These are phyloP conservation scores for Trissolcus basalis DNA, from an alignment of 1,140 invertebrate genomes.

Conservation along the genomic window DNA sequence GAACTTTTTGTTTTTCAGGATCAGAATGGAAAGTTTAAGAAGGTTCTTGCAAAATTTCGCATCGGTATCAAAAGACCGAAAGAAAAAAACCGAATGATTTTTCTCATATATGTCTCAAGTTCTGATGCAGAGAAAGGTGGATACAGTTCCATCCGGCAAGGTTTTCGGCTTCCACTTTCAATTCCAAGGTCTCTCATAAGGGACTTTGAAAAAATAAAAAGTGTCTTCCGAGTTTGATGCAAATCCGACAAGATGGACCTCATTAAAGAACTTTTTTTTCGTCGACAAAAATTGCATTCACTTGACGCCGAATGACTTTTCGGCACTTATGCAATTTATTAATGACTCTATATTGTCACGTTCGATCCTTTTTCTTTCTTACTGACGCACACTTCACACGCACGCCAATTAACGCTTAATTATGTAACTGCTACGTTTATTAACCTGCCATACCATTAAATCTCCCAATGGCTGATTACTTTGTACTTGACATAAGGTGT, in stretches of 20 bases:
- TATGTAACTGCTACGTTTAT: too few species aligned
- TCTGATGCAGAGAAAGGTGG: conserved; percentile 34
- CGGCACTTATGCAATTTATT: neutral
- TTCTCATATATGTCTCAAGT: conserved; percentile 30
- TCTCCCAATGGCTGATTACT: too few species aligned
- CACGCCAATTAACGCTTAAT: neutral
- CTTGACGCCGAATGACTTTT: conserved; percentile 2
- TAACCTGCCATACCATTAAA: neutral
- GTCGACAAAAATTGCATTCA: neutral
- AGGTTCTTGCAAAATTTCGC: neutral
- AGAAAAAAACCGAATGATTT: conserved; percentile 16
- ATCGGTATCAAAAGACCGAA: conserved; percentile 2
- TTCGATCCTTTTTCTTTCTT: neutral
- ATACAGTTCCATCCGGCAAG: conserved; percentile 15
- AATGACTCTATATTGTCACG: conserved; percentile 1
- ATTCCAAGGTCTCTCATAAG: conserved; percentile 41
- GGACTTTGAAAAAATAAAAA: conserved; percentile 18
- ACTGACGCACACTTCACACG: neutral
- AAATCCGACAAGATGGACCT: neutral
- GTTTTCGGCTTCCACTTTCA: conserved; percentile 42
- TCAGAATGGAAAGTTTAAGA: too few species aligned
- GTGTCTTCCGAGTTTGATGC: neutral
- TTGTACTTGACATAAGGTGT: too few species aligned
- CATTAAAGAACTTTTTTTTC: neutral
- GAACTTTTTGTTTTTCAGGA: too few species aligned